Evolutionary conservation across 1,140 invertebrate genomes (phyloP).

Genomic region (Sinella curviseta): DNA sequence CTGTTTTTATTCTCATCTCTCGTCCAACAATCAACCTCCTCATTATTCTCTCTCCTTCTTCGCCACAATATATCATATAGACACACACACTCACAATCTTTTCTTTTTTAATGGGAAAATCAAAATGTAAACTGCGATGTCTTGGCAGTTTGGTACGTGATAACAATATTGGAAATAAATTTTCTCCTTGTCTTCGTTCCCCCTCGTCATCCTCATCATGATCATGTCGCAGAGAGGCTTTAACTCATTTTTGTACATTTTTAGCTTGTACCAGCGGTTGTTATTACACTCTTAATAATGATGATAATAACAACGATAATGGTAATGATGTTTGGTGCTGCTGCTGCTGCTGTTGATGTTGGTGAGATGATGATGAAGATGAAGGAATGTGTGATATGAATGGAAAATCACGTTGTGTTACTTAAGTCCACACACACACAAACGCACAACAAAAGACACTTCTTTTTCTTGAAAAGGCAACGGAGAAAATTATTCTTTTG

Average conservation of each 20-base stretch:
- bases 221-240: not conserved
- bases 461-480: too few relatives aligned
- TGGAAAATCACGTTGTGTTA: not conserved
- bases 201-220: not conserved
- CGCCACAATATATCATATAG: not conserved
- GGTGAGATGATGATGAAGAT: not conserved
- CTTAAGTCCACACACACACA: too few relatives aligned
- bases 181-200: not conserved
- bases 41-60: not conserved
- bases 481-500: too few relatives aligned
- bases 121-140: not conserved
- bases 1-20: too few relatives aligned
- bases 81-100: too few relatives aligned
- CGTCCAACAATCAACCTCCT: too few relatives aligned
- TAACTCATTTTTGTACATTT: not conserved
- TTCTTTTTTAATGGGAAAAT: not conserved
- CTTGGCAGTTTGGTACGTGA: conserved; percentile 7
- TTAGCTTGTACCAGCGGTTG: not conserved
- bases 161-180: conserved; percentile 23
- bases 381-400: not conserved
- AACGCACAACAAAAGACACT: too few relatives aligned
- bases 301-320: not conserved
- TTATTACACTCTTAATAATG: conserved; percentile 21
- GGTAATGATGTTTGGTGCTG: conserved; percentile 12
- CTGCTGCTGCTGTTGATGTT: not conserved